These are phyloP conservation scores for Ranitomeya imitator DNA, from an alignment of 2,113 vertebrate species.

Conservation along the genomic window DNA sequence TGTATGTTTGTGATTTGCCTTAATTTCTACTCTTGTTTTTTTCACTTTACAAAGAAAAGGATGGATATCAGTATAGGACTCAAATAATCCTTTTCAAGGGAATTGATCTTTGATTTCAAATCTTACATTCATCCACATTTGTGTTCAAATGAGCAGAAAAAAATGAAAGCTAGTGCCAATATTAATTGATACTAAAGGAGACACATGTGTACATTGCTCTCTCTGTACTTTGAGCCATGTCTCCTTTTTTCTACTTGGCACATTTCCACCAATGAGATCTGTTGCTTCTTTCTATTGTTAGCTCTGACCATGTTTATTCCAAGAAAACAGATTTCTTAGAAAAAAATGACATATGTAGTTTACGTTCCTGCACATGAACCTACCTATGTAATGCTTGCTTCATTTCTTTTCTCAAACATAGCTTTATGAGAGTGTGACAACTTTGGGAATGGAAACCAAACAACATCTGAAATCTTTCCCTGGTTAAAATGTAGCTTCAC, in stretches of 20 bases:
- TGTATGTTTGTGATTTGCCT: too few relatives aligned
- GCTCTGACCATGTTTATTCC: conserved; percentile 23
- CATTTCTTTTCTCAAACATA: not conserved
- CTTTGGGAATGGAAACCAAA: not conserved
- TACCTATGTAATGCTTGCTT: conserved; percentile 18
- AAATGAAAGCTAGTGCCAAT: not conserved
- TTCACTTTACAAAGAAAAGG: too few relatives aligned
- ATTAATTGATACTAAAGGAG: not conserved
- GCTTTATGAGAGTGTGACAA: not conserved
- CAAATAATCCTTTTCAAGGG: too few relatives aligned
- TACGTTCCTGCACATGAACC: not conserved
- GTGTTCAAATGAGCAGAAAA: not conserved
- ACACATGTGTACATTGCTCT: conserved; percentile 1
- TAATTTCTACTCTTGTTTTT: too few relatives aligned
- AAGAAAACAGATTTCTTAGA: conserved; percentile 44
- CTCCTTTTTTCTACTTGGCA: conserved; percentile 14
- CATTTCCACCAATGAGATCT: conserved; percentile 33
- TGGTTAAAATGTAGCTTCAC: too few relatives aligned
- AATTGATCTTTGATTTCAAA: too few relatives aligned
- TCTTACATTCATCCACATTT: too few relatives aligned
- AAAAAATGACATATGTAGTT: conserved; percentile 23
- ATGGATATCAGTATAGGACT: too few relatives aligned
- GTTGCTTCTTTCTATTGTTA: conserved; percentile 39
- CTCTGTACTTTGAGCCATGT: conserved; percentile 18
- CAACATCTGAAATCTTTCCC: not conserved